Evolutionary conservation across 2,888 invertebrate species (phyloP).

Genomic region (Lampropteryx suffumata): DNA sequence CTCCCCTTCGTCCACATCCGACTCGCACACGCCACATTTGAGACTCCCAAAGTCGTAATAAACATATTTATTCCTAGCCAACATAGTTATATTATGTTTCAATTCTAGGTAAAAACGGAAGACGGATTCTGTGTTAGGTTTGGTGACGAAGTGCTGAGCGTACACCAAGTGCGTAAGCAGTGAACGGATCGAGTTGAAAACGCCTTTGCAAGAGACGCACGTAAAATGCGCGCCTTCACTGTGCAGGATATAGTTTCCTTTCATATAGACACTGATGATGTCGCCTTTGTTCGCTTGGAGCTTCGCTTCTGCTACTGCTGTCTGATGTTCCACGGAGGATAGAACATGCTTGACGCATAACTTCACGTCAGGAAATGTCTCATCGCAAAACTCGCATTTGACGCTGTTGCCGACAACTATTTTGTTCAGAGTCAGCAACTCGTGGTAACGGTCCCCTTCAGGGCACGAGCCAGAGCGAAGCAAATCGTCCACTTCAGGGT

Average conservation of each 20-base stretch:
- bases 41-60: conserved; percentile 70
- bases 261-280: conserved; percentile 73
- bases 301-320: conserved; percentile 50
- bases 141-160: conserved; percentile 63
- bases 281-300: conserved; percentile 58
- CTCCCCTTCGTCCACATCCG: conserved; percentile 63
- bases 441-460: conserved; percentile 13
- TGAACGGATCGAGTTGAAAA: conserved; percentile 67
- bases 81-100: conserved; percentile 73
- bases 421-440: conserved; percentile 52
- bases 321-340: conserved; percentile 62
- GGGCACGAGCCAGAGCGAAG: not conserved
- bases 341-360: conserved; percentile 61
- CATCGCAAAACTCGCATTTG: conserved; percentile 59
- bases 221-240: conserved; percentile 64
- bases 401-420: conserved; percentile 43
- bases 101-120: conserved; percentile 75
- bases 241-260: conserved; percentile 65
- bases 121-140: conserved; percentile 62
- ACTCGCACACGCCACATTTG: conserved; percentile 71
- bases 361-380: conserved; percentile 46
- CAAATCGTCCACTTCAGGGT: conserved; percentile 46
- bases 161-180: conserved; percentile 65
- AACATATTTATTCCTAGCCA: conserved; percentile 68
- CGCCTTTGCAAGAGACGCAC: conserved; percentile 58